A percentile compares a stretch with the other conserved stretches of the same genome.
These are phyloP conservation scores for Sapayoa aenigma DNA, from an alignment of 2,113 vertebrate genomes.

Conservation along the genomic window DNA sequence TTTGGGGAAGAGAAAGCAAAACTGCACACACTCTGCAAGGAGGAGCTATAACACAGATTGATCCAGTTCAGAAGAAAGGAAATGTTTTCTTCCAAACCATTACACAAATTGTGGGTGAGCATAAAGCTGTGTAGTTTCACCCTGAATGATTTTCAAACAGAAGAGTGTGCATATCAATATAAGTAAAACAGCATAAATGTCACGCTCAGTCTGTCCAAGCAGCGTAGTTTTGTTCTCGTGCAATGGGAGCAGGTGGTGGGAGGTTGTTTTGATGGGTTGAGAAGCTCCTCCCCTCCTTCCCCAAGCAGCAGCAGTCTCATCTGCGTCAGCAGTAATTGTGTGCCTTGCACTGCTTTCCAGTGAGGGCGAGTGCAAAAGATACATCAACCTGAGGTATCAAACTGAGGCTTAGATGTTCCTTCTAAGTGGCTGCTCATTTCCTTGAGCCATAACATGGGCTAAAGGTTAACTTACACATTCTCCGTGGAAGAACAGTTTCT, in stretches of 20 bases:
- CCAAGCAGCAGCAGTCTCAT: constrained; percentile 73
- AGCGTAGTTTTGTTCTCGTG: constrained; percentile 65
- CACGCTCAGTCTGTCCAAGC: constrained; percentile 17
- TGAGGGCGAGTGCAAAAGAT: constrained; percentile 69
- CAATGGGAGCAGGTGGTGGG: constrained; percentile 79
- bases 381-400: constrained; percentile 66
- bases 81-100: background rate
- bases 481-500: constrained; percentile 1
- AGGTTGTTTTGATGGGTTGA: constrained; percentile 81
- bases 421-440: constrained; percentile 71
- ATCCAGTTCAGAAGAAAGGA: background rate
- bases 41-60: constrained; percentile 14
- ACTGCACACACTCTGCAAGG: background rate
- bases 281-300: constrained; percentile 75
- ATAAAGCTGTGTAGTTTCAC: background rate
- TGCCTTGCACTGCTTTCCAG: constrained; percentile 69
- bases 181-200: background rate
- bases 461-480: constrained; percentile 57
- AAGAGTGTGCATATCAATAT: background rate
- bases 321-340: constrained; percentile 80
- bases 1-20: constrained; percentile 10
- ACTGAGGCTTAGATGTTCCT: constrained; percentile 58
- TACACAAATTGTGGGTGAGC: background rate
- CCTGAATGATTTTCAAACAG: background rate
- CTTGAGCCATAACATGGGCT: constrained; percentile 53